Conservation (phyloP, 2,113 vertebrate genomes). For the Microtus richardsoni region DNA sequence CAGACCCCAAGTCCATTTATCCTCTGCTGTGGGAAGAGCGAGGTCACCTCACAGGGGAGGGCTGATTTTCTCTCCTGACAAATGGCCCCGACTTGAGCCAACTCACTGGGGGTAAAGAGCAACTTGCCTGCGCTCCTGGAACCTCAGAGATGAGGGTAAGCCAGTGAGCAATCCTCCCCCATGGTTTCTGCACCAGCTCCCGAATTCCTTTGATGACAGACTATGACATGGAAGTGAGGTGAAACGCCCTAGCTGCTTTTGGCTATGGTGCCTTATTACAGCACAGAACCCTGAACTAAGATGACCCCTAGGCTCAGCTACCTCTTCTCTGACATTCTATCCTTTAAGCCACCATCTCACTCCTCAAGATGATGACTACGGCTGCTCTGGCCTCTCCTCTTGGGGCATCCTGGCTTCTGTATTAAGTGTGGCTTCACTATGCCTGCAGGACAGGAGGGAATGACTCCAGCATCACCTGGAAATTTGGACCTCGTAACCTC, state of each 20-base stretch:
- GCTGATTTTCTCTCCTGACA: background rate
- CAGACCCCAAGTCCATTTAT: background rate
- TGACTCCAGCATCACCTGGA: background rate
- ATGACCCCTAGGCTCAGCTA: background rate
- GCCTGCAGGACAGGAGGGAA: no score
- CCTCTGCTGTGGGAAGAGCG: fast-evolving
- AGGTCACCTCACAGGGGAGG: background rate
- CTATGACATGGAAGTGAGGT: background rate
- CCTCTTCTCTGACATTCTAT: background rate
- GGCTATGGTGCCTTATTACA: background rate
- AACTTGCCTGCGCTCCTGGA: background rate
- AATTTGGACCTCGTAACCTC: background rate
- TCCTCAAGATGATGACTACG: background rate
- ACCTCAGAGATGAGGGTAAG: background rate
- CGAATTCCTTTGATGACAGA: background rate
- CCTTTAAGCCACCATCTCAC: background rate
- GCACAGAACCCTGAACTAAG: background rate
- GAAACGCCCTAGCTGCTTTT: background rate
- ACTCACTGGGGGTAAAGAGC: background rate
- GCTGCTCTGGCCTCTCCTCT: background rate
- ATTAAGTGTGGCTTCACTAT: background rate
- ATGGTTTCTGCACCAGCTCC: background rate
- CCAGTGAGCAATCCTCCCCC: background rate
- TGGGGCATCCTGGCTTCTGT: background rate
- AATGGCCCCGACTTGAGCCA: background rate